Percentiles rank a stretch among this genome's conserved stretches.
Conservation (phyloP, 2,797 vertebrate genomes). For the Hoplostethus mediterraneus region DNA sequence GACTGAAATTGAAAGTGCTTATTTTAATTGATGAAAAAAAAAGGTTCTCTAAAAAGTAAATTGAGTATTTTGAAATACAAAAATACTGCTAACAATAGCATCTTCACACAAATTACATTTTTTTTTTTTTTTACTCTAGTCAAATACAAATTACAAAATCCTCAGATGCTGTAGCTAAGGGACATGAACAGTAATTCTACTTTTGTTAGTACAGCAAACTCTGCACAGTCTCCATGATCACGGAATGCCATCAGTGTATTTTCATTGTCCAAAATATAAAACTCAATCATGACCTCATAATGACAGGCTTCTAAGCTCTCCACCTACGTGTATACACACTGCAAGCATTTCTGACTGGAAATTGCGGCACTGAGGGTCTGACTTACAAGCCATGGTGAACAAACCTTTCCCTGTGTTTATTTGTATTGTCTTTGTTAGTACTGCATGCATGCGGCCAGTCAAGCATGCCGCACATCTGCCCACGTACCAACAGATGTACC, state of each 20-base stretch:
- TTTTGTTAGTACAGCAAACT: neutral
- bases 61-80: no score
- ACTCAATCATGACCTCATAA: constrained; percentile 49
- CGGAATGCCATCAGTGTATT: constrained; percentile 28
- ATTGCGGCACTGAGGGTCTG: constrained; percentile 30
- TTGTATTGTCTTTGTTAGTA: constrained; percentile 59
- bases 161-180: neutral
- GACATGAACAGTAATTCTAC: neutral
- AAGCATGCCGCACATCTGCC: constrained; percentile 37
- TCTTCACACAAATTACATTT: no score
- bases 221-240: constrained; percentile 1
- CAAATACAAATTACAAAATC: no score
- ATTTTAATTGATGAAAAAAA: no score
- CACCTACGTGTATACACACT: constrained; percentile 56
- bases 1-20: no score
- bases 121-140: no score
- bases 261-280: constrained; percentile 54
- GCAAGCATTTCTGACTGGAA: constrained; percentile 37
- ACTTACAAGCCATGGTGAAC: constrained; percentile 41
- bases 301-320: constrained; percentile 40
- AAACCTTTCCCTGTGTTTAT: constrained; percentile 58
- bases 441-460: constrained; percentile 45
- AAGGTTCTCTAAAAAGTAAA: no score
- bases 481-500: constrained; percentile 43
- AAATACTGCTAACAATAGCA: no score